Conservation (phyloP, 2,113 vertebrate genomes). For the Indri indri region DNA sequence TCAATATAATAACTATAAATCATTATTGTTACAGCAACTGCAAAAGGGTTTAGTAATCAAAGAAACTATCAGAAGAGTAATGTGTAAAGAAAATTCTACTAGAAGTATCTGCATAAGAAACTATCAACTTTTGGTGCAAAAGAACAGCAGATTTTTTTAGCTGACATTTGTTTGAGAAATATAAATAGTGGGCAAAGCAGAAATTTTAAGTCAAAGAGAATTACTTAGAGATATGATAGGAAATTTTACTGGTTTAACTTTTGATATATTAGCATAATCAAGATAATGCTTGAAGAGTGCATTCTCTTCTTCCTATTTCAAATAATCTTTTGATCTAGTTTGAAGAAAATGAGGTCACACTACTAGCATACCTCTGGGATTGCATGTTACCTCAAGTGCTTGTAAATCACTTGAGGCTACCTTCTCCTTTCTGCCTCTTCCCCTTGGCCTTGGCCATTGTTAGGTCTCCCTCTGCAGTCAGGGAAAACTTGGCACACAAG, state of each 20-base stretch:
- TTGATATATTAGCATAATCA: constrained; percentile 38
- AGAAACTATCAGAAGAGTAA: background rate
- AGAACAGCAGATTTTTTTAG: background rate
- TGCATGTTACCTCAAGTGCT: constrained; percentile 50
- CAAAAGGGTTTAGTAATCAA: constrained; percentile 14
- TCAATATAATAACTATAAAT: background rate
- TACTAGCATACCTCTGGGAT: constrained; percentile 24
- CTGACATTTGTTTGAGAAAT: constrained; percentile 18
- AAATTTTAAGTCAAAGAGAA: constrained; percentile 25
- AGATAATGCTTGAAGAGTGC: constrained; percentile 32
- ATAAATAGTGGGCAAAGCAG: background rate
- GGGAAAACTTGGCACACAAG: background rate
- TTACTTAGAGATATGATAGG: constrained; percentile 7
- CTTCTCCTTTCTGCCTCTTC: constrained; percentile 28
- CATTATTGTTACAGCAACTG: background rate
- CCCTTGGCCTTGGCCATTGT: background rate
- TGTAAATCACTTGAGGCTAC: constrained; percentile 31
- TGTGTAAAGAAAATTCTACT: background rate
- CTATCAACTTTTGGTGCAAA: background rate
- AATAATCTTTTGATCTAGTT: constrained; percentile 52
- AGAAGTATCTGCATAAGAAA: background rate
- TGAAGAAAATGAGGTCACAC: constrained; percentile 65
- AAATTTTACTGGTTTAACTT: constrained; percentile 40
- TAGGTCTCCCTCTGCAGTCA: background rate
- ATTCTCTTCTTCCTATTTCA: constrained; percentile 46